These are phyloP conservation scores for Ptilorrhoa leucosticta DNA, from an alignment of 2,113 vertebrate genomes.

Conservation along the genomic window DNA sequence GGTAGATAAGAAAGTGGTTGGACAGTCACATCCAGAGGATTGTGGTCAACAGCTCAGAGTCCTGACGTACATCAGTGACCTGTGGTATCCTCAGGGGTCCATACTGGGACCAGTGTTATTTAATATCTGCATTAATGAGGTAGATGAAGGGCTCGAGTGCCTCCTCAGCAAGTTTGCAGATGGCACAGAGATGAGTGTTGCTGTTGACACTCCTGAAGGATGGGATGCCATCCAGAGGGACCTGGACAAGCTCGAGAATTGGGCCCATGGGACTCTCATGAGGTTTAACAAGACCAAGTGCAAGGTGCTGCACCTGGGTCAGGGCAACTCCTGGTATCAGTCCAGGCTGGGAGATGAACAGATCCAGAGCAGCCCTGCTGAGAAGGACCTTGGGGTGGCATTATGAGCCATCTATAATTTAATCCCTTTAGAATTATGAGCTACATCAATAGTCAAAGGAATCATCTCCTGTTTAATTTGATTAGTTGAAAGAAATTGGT, in stretches of 20 bases:
- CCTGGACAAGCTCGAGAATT: rapidly evolving
- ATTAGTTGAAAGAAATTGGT: background rate
- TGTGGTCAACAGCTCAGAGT: background rate
- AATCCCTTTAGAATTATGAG: background rate
- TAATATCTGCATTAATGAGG: background rate
- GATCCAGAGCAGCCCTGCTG: background rate
- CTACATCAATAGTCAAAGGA: background rate
- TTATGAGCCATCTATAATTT: background rate
- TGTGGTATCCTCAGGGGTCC: background rate
- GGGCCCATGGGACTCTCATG: background rate
- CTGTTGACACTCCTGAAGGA: background rate
- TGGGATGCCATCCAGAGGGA: background rate
- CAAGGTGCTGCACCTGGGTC: background rate
- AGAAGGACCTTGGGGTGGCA: background rate
- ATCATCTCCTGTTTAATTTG: background rate
- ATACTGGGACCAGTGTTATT: background rate
- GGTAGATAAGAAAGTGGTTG: background rate
- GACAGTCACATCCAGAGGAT: background rate
- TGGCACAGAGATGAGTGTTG: background rate
- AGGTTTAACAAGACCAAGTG: background rate
- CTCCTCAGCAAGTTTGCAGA: background rate
- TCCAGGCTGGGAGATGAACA: background rate
- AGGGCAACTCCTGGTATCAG: rapidly evolving
- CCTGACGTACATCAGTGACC: background rate
- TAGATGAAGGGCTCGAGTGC: rapidly evolving